Conservation (phyloP, 2,113 vertebrate genomes). For the Puffinus mauretanicus region DNA sequence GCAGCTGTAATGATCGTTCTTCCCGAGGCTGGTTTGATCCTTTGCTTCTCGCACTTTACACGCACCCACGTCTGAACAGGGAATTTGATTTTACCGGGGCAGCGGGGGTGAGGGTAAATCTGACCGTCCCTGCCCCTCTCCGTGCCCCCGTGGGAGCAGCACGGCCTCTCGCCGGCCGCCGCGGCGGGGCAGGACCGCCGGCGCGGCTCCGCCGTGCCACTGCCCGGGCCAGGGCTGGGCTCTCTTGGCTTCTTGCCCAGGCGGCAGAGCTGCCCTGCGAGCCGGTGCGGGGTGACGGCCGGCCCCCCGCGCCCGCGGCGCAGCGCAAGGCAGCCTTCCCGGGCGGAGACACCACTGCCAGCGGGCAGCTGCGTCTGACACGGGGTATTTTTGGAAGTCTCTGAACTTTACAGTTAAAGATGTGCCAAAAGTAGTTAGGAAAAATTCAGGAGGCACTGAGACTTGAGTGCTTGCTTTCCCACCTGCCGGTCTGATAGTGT, state of each 20-base stretch:
- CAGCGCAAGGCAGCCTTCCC: not conserved
- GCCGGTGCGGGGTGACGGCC: rapidly evolving
- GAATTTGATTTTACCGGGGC: not conserved
- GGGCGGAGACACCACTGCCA: not conserved
- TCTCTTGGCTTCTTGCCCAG: not conserved
- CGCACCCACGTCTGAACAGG: not conserved
- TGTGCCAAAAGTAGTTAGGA: constrained; percentile 14
- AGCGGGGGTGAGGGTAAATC: not conserved
- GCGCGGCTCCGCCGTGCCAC: not conserved
- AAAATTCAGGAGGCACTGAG: constrained; percentile 1
- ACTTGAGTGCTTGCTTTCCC: not conserved
- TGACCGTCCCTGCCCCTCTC: not conserved
- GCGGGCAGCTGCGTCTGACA: not conserved
- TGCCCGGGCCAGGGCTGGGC: not conserved
- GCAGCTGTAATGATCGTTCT: not conserved
- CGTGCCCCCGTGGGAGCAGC: rapidly evolving
- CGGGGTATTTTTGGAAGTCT: not conserved
- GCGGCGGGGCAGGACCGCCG: rapidly evolving
- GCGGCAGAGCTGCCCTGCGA: not conserved
- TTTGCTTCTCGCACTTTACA: not conserved
- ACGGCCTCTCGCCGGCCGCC: rapidly evolving
- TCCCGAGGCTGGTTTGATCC: not conserved
- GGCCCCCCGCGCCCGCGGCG: rapidly evolving
- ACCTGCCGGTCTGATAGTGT: not conserved
- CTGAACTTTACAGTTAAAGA: constrained; percentile 5